Evolutionary conservation across 2,113 vertebrate species (phyloP).

Genomic region (Neomonachus schauinslandi): DNA sequence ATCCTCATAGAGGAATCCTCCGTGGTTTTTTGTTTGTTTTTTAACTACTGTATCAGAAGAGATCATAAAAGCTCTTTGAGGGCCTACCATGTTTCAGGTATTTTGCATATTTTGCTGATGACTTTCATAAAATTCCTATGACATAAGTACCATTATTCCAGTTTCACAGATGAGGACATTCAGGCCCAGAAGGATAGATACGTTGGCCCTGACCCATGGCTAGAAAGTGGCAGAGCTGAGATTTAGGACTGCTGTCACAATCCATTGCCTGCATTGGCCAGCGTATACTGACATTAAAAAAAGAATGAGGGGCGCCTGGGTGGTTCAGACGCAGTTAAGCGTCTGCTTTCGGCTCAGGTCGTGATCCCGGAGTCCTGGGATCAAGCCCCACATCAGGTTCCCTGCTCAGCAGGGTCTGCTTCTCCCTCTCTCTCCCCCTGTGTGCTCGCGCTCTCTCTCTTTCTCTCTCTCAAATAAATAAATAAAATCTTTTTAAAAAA

Average conservation of each 20-base stretch:
- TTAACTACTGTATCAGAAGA: neutral
- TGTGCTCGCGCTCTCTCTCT: too few species aligned
- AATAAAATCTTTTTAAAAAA: neutral
- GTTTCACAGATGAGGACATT: neutral
- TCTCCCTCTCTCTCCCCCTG: too few species aligned
- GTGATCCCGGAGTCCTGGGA: too few species aligned
- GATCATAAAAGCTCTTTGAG: neutral
- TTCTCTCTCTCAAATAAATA: too few species aligned
- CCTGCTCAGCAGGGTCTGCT: too few species aligned
- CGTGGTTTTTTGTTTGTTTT: neutral
- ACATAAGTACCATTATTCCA: neutral
- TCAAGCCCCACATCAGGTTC: too few species aligned
- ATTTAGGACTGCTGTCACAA: neutral
- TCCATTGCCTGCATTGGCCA: neutral
- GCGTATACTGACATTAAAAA: neutral
- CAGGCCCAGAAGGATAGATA: neutral
- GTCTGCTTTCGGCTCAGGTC: too few species aligned
- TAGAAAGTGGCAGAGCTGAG: neutral
- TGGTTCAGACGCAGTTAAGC: too few species aligned
- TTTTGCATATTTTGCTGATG: neutral
- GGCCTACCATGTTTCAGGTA: neutral
- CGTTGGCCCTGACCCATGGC: neutral
- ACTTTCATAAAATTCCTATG: neutral
- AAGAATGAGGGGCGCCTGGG: neutral
- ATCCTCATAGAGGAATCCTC: neutral